Percentiles rank a stretch among this genome's conserved stretches.
phyloP scores from a whole-genome alignment of 2,888 invertebrate genomes.

The Syrista parreyssii region DNA sequence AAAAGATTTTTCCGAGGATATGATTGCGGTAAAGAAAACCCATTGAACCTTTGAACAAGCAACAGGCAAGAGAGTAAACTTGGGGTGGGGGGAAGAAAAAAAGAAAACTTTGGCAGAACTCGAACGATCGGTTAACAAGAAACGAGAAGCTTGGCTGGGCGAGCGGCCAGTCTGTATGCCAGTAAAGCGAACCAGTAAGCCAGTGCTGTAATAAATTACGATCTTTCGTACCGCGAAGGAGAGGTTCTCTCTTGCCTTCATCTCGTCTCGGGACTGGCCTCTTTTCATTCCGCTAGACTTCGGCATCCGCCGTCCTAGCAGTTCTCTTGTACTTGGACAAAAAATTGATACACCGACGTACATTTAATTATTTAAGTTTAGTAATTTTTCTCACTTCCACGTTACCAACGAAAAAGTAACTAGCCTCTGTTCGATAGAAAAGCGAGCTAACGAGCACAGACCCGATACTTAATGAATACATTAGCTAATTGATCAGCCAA shows the following conservation, averaged over 20 bases:
- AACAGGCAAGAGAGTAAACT: background rate
- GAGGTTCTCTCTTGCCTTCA: background rate
- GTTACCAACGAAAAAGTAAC: background rate
- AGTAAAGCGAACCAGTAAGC: background rate
- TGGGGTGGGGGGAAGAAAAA: background rate
- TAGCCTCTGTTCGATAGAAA: background rate
- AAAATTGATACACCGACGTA: background rate
- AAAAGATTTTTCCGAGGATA: background rate
- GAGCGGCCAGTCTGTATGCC: background rate
- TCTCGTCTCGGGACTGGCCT: background rate
- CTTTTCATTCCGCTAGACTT: background rate
- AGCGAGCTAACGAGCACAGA: background rate
- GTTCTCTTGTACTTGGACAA: background rate
- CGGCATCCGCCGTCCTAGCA: background rate
- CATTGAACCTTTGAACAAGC: background rate
- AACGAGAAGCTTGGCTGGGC: background rate
- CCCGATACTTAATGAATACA: background rate
- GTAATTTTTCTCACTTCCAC: background rate
- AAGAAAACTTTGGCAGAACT: background rate
- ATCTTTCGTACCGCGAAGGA: background rate
- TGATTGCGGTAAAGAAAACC: background rate
- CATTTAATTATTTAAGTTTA: background rate
- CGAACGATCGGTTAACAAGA: background rate
- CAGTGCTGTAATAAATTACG: conserved; percentile 6
- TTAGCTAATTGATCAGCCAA: background rate